Conservation (phyloP, 2,113 vertebrate species). For the Neolamprologus variostigma region DNA sequence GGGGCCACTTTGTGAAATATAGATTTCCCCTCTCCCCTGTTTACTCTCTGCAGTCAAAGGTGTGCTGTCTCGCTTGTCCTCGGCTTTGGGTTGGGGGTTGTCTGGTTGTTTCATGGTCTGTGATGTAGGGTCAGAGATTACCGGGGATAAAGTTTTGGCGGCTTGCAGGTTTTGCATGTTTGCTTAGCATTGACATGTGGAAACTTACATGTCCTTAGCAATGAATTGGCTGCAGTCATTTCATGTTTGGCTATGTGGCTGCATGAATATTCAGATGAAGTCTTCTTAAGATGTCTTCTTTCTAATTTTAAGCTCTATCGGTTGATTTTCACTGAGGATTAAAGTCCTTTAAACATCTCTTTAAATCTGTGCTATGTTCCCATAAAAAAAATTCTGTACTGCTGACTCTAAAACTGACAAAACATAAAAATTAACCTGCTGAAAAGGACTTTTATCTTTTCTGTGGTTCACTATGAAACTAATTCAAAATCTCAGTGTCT, state of each 20-base stretch:
- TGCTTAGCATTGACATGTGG: constrained; percentile 41
- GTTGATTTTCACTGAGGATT: neutral
- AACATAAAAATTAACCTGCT: neutral
- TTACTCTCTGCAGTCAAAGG: constrained; percentile 60
- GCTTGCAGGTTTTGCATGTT: constrained; percentile 46
- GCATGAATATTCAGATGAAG: neutral
- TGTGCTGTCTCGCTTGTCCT: constrained; percentile 55
- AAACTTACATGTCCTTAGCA: constrained; percentile 13
- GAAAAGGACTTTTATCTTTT: neutral
- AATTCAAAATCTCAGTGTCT: neutral
- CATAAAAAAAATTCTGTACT: no score
- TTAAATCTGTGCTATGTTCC: neutral
- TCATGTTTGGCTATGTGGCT: neutral
- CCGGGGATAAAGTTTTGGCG: constrained; percentile 37
- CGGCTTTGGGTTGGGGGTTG: constrained; percentile 46
- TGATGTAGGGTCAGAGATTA: constrained; percentile 57
- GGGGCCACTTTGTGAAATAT: constrained; percentile 53
- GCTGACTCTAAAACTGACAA: neutral
- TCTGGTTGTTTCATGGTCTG: constrained; percentile 33
- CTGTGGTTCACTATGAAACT: neutral
- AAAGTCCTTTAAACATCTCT: neutral
- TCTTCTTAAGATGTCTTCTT: neutral
- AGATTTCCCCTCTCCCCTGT: constrained; percentile 48
- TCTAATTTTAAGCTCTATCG: neutral
- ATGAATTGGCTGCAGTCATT: neutral